Conservation (phyloP, 30 jellyfish, hydroid and myxozoan genomes). For the Hydractinia symbiolongicarpus region DNA sequence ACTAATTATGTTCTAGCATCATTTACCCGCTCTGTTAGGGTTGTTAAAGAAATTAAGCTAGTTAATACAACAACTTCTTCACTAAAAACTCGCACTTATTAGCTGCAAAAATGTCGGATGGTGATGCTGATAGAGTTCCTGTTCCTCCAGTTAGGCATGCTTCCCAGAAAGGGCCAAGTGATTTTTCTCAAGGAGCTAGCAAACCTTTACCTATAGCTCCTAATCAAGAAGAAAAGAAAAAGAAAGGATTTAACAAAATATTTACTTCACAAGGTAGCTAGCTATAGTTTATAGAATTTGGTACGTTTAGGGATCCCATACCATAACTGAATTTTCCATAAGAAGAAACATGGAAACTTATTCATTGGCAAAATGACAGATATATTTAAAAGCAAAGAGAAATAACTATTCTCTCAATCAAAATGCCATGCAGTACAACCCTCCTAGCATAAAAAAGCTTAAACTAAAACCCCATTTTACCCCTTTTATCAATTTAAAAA, state of each 20-base stretch:
- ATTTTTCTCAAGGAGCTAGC: conserved; percentile 70
- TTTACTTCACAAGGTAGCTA: conserved; percentile 62
- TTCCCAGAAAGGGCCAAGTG: conserved; percentile 28
- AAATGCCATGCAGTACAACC: too few relatives aligned
- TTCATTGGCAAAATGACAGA: too few relatives aligned
- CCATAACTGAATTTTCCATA: too few relatives aligned
- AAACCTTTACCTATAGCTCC: conserved; percentile 95
- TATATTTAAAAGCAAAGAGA: not conserved
- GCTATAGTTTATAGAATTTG: not conserved
- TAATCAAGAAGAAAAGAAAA: conserved; percentile 77
- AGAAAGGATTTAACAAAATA: conserved; percentile 52
- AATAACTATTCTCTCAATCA: too few relatives aligned
- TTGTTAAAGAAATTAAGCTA: too few relatives aligned
- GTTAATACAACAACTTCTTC: not conserved
- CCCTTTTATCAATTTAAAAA: too few relatives aligned
- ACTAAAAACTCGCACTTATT: not conserved
- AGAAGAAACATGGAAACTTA: too few relatives aligned
- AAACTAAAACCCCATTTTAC: too few relatives aligned
- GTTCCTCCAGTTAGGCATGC: conserved; percentile 98
- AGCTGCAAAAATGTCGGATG: not conserved
- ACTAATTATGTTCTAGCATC: too few relatives aligned
- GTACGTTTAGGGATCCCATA: not conserved
- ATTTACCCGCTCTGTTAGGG: too few relatives aligned
- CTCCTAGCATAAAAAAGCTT: too few relatives aligned
- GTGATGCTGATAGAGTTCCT: conserved; percentile 79